Evolutionary conservation across 2,888 invertebrate genomes (phyloP), one percentile per base, ranked within the genome.

Genomic region (Patella pellucida): DNA sequence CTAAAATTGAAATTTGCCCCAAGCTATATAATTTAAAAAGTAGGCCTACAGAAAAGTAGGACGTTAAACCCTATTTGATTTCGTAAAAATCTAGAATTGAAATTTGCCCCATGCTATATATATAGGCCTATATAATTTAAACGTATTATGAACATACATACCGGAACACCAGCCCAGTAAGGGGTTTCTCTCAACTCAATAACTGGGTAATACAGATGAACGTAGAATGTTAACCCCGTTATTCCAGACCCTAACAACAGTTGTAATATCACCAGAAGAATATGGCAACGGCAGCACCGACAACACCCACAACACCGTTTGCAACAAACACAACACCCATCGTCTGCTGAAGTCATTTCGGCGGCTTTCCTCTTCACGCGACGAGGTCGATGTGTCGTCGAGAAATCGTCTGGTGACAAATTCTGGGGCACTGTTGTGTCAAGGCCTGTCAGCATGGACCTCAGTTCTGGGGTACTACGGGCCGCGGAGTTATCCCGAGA

Each of bases 111-210:
- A 14, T 3, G 23, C 27, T 68, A 11, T 19, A 15, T 15, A n/a
- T 16, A n/a, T n/a, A n/a, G n/a, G n/a, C n/a, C n/a, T 51, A 5
- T 19, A 70, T 52, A 31, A n/a, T 52, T 19, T 54, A 52, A 54
- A 52, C 9, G 19, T 52, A 71, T 41, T 1, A 31, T 68, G 27
- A 72, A 68, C 3, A 52, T 14, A 81, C 85, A 82, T 80, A 85
- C 85, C 76, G 85, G 85, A 73, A 83, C 78, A 7, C 85, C 85
- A n/a, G 85, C 85, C 85, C 85, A 85, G 74, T 77, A 83, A 9
- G 83, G 83, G 15, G 81, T 84, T 51, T 85, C 85, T 19, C 82
- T 68, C n/a, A 78, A 68, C 68, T 69, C 73, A 16, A 86, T 73
- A n/a, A 82, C 80, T 0, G 85, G 80, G 23, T 84, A 76, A 68